Evolutionary conservation across 2,113 vertebrate species (phyloP).

Genomic region (Zosterops japonicus): DNA sequence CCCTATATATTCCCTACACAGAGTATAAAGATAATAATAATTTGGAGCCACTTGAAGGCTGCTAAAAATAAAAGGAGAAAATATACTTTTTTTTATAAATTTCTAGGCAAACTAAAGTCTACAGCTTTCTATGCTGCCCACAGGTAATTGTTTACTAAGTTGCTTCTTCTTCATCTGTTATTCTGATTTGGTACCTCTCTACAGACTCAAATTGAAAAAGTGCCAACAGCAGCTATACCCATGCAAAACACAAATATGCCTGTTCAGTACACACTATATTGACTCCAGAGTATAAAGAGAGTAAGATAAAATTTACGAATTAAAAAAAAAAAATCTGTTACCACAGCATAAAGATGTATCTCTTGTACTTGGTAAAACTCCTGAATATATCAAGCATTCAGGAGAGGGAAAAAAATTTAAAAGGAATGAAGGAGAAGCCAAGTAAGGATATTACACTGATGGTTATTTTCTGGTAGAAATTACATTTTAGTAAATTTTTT

Average conservation of each 20-base stretch:
- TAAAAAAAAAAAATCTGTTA: background rate
- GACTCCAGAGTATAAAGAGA: background rate
- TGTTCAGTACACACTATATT: background rate
- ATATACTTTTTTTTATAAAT: background rate
- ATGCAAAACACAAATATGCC: background rate
- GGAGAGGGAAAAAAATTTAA: background rate
- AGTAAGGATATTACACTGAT: background rate
- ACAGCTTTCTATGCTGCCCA: background rate
- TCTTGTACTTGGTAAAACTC: background rate
- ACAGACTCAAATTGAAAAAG: background rate
- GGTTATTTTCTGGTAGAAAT: slow-evolving; percentile 28
- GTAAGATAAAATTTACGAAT: background rate
- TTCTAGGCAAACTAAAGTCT: background rate
- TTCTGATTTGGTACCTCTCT: background rate
- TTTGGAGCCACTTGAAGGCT: background rate
- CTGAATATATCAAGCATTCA: background rate
- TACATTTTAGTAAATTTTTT: background rate
- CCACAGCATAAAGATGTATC: background rate
- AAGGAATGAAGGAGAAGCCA: background rate
- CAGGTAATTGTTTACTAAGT: background rate
- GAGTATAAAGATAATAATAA: background rate
- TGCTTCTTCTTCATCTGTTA: background rate
- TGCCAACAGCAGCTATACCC: background rate
- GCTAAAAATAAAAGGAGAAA: background rate
- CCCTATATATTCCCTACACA: background rate